Conservation (phyloP, 2,888 invertebrate species). For the Drosophila greeni region DNA sequence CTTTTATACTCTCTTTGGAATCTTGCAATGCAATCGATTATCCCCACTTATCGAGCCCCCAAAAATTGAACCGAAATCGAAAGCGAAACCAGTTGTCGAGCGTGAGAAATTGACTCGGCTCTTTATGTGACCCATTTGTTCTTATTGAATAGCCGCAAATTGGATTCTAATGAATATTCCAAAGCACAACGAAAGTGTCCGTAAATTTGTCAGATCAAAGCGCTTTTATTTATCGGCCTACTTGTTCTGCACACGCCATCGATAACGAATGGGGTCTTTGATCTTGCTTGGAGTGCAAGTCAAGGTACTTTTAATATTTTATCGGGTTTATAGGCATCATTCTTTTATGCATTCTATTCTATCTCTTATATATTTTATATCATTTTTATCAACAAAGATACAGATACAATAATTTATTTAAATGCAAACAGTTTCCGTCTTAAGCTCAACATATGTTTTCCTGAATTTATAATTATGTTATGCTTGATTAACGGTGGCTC, state of each 20-base stretch:
- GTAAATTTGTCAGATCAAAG: constrained; percentile 52
- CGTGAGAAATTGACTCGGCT: constrained; percentile 60
- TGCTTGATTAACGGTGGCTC: not conserved
- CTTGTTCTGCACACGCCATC: constrained; percentile 7
- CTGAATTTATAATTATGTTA: not conserved
- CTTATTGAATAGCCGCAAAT: constrained; percentile 52
- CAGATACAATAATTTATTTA: not conserved
- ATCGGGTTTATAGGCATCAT: not conserved
- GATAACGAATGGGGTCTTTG: constrained; percentile 31
- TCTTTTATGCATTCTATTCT: not conserved
- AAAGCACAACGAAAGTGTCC: constrained; percentile 32
- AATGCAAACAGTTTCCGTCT: constrained; percentile 6
- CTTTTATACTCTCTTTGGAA: constrained; percentile 52
- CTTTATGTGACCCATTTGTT: constrained; percentile 61
- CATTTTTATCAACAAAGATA: not conserved
- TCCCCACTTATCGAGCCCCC: constrained; percentile 21
- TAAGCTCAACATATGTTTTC: not conserved
- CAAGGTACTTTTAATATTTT: not conserved
- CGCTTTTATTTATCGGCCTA: constrained; percentile 50
- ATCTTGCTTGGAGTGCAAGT: not conserved
- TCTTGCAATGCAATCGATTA: constrained; percentile 35
- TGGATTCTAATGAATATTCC: constrained; percentile 46
- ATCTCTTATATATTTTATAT: not conserved
- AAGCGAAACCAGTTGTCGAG: constrained; percentile 58
- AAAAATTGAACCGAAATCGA: constrained; percentile 7